phyloP scores from a whole-genome alignment of 2,797 vertebrate species.

The Pelodytes ibericus region DNA sequence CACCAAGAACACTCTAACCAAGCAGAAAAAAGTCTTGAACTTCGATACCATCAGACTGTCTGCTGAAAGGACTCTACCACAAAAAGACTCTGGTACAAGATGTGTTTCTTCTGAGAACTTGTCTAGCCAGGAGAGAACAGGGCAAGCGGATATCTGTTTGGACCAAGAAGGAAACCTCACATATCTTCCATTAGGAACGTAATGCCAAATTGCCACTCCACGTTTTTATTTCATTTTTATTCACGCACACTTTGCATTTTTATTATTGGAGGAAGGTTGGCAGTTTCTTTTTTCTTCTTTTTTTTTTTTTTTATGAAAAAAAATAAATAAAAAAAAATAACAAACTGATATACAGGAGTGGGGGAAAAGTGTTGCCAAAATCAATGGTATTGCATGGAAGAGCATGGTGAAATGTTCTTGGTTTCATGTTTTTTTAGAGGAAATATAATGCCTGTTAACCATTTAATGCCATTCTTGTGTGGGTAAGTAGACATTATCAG shows the following conservation, averaged over 20 bases:
- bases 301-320: too few species aligned
- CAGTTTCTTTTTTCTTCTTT: slow-evolving; percentile 13
- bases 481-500: background rate
- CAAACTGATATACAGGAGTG: background rate
- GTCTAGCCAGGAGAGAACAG: slow-evolving; percentile 58
- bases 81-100: background rate
- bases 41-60: slow-evolving; percentile 22
- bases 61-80: slow-evolving; percentile 31
- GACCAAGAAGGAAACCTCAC: slow-evolving; percentile 70
- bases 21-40: slow-evolving; percentile 37
- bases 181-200: slow-evolving; percentile 73
- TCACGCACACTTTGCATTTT: slow-evolving; percentile 41
- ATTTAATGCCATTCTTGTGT: background rate
- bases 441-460: background rate
- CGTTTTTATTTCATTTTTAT: slow-evolving; percentile 28
- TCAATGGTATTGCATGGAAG: slow-evolving; percentile 21
- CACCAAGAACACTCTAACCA: slow-evolving; percentile 59
- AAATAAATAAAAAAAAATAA: slow-evolving; percentile 22
- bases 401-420: slow-evolving; percentile 25
- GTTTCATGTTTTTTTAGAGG: background rate
- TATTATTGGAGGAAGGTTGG: slow-evolving; percentile 39
- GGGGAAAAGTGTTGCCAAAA: slow-evolving; percentile 13
- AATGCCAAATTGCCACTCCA: slow-evolving; percentile 56
- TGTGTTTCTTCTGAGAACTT: slow-evolving; percentile 25
- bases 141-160: slow-evolving; percentile 64